Base-by-base conservation (phyloP, 92 coral and sea anemone species). In the Porites rus region DNA sequence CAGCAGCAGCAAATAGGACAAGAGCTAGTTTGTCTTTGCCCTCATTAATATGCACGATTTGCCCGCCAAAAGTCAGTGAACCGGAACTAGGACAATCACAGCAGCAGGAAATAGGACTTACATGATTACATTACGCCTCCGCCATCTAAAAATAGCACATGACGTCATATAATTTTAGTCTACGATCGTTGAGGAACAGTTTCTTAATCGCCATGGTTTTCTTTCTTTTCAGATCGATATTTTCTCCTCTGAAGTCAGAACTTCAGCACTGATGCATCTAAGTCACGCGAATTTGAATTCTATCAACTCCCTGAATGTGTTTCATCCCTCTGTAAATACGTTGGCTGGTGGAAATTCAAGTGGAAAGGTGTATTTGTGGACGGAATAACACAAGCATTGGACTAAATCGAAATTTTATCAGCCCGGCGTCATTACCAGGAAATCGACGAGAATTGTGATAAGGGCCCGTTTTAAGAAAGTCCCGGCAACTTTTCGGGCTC, bases 331-430 rank as follows among this genome's bases (percentile, higher is more conserved):
- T 10, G 91, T 63, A 8, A 95, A 97, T 75, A 86, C 93, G 73
- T 64, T 97, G 14, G 99, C 97, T 1, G 93, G 97, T 12, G 99
- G 94, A 17, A 97, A 95, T 66, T 97, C 99, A 81, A 95, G 98
- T 85, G 99, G 99, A 10, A 97, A 95, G 81, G 98, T 97, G 19
- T 93, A 84, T 71, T 51, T 97, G 66, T 97, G 99, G 99, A 92
- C 96, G 58, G 88, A 92, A 28, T 89, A 79, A 79, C 18, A 22
- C 46, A 10, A 13, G 51, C 19, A 8, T 25, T 20, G 68, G 9
- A 73, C 53, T 18, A 28, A 16, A n/a, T 5, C 87, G 80, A 86
- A 78, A 86, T 87, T 95, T 14, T 54, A 91, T 95, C 81, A 90
- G 79, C 58, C 4, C 4, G 43, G 43, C 43, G 43, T 31, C 43